Conservation (phyloP, 2,113 vertebrate species). For the Trogon melanurus region DNA sequence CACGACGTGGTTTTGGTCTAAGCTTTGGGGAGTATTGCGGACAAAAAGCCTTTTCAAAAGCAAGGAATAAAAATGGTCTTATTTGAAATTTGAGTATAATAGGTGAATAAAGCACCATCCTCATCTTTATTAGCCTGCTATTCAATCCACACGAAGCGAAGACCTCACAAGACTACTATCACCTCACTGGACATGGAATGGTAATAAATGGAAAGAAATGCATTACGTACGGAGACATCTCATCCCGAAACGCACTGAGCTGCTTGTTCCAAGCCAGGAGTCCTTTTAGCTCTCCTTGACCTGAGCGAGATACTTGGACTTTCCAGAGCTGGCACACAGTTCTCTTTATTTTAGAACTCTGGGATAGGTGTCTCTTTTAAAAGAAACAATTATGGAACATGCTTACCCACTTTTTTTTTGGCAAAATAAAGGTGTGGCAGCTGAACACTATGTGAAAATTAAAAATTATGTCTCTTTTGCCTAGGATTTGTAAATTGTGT, state of each 20-base stretch:
- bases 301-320: neutral
- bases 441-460: neutral
- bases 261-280: neutral
- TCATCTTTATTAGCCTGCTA: slow-evolving; percentile 46
- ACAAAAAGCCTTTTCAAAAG: slow-evolving; percentile 53
- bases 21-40: slow-evolving; percentile 7
- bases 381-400: neutral
- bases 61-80: slow-evolving; percentile 40
- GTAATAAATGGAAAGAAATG: neutral
- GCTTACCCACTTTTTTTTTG: neutral
- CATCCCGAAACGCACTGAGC: neutral
- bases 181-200: neutral
- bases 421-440: neutral
- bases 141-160: slow-evolving; percentile 32
- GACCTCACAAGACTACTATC: slow-evolving; percentile 33
- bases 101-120: slow-evolving; percentile 22
- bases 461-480: neutral
- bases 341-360: neutral
- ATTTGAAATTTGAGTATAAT: slow-evolving; percentile 46
- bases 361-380: neutral
- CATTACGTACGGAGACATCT: neutral
- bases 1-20: slow-evolving; percentile 15
- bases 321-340: neutral
- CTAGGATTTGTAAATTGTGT: neutral
- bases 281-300: neutral